Evolutionary conservation across 2,888 invertebrate genomes (phyloP), one percentile per base, ranked within the genome.

Genomic region (Drosophila meridiana): DNA sequence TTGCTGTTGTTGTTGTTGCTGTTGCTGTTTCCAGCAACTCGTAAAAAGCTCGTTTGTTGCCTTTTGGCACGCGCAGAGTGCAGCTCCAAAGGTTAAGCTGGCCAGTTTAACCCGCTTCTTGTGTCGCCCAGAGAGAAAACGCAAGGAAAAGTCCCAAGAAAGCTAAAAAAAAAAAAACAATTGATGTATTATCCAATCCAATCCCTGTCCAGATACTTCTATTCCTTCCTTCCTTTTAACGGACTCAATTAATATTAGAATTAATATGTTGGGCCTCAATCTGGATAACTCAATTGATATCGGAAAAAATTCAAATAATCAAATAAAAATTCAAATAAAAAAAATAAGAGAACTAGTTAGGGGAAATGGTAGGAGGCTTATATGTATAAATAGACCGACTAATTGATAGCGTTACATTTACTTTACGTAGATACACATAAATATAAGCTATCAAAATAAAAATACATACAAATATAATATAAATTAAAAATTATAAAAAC

Each of bases 1-100:
- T 73, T 76, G 69, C 43, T 69, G 60, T 28, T 63, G 62, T 45
- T 62, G 43, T 55, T 73, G 85, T 73, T 78, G 62, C 3, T 58
- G 47, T 50, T 71, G 69, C 42, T 70, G 59, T 87, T 77, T 80
- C 74, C 80, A 71, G 85, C 77, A 63, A 70, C 76, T 83, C 90
- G 88, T 84, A 85, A 87, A 85, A 82, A 80, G 86, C 88, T 89
- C 89, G 90, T 87, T 90, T 89, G 90, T 89, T 84, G 87, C 82
- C 83, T 76, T 90, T 90, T 87, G 87, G 87, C 87, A 87, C 87
- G 87, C 87, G 87, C 90, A 89, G 81, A 87, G 86, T 62, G 74
- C 75, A 89, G 73, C 68, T 38, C 67, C 32, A 74, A 83, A 85
- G 85, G 85, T 85, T 85, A 85, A 85, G 85, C 76, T 84, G 82